Evolutionary conservation across 1,140 invertebrate species (phyloP), one percentile per base, ranked within the genome.

Genomic region (Magallana gigas): DNA sequence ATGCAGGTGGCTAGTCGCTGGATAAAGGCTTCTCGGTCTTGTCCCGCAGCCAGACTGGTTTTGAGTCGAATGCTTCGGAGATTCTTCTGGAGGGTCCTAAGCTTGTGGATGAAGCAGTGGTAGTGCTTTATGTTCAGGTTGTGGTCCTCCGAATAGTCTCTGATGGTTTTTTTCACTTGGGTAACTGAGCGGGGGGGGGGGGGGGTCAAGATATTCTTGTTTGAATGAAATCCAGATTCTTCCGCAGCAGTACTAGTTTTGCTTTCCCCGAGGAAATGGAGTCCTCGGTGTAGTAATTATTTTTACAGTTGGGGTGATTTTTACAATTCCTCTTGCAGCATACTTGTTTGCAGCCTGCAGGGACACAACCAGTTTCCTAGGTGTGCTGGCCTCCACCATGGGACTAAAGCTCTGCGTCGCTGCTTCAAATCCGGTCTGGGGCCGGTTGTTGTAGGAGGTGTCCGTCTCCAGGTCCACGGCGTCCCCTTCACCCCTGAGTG

Each of bases 381-480:
- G 1, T 6, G 84, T 85, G 84, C 8, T 85, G 23, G 36, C 36
- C n/a, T 85, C 84, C 12, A 85, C 29, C 59, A 85, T 8, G 8
- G 84, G 84, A 14, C 58, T 16, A 29, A 85, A 62, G 18, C 58
- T 29, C 14, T 62, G 59, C 1, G 84, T 85, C 12, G 23, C 82
- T 76, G 83, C 64, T 14, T 87, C 68, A 76, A 23, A 84, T 14
- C 83, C 86, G 0, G 57, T n/a, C 12, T 84, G 62, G 0, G 48
- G 56, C 18, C 86, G 12, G n/a, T 87, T 87, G 36, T 84, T 84
- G 16, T 58, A 84, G 12, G 48, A 84, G 3, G 83, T 36, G 58
- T 87, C 86, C 16, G 68, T 80, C 23, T 87, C 64, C 2, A 87
- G 48, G 36, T 71, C 62, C 1, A 87, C 57, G 1, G 12, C 12